These are phyloP conservation scores for Morelia viridis DNA, from an alignment of 2,797 vertebrate species.

Conservation along the genomic window DNA sequence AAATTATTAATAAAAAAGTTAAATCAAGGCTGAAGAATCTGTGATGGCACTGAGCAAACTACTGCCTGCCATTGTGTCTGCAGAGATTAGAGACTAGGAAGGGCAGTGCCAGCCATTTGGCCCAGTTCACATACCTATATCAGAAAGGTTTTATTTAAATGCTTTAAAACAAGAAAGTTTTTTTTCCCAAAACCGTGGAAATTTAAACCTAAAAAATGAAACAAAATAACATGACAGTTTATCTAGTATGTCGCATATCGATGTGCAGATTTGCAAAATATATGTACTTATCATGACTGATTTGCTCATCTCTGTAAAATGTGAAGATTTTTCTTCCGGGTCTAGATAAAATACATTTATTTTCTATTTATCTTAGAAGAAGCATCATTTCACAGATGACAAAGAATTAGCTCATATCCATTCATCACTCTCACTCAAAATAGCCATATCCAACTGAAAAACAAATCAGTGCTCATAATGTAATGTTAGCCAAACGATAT, in stretches of 20 bases:
- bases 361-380: background rate
- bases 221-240: background rate
- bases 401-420: background rate
- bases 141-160: background rate
- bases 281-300: background rate
- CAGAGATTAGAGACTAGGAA: background rate
- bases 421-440: background rate
- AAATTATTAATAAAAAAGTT: background rate
- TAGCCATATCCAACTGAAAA: background rate
- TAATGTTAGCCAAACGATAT: background rate
- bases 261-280: background rate
- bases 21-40: background rate
- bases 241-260: background rate
- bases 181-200: background rate
- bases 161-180: background rate
- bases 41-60: background rate
- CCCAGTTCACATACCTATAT: background rate
- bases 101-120: background rate
- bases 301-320: background rate
- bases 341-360: background rate
- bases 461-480: too few relatives aligned
- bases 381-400: background rate
- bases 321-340: background rate
- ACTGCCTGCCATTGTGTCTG: background rate
- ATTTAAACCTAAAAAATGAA: background rate